Conservation (phyloP, 2,113 vertebrate species). For the Etia nguti region DNA sequence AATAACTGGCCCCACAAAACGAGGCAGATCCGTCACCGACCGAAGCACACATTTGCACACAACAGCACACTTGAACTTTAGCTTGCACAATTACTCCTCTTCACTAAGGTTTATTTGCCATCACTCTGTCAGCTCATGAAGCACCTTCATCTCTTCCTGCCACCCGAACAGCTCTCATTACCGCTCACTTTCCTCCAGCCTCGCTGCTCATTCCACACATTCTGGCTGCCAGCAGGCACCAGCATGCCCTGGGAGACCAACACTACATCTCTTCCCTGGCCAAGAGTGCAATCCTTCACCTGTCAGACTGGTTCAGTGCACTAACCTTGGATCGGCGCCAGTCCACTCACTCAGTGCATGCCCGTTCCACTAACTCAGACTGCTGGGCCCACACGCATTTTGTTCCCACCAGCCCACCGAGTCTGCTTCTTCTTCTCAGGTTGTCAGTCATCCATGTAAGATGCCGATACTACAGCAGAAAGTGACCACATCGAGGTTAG, state of each 20-base stretch:
- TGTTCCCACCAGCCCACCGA: neutral
- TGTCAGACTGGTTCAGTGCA: slow-evolving; percentile 38
- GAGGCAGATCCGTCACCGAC: neutral
- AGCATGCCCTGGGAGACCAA: slow-evolving; percentile 16
- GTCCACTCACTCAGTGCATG: slow-evolving; percentile 19
- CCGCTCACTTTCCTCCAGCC: slow-evolving; percentile 15
- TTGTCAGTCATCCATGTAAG: neutral
- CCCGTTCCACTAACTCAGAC: slow-evolving; percentile 15
- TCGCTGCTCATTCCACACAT: neutral
- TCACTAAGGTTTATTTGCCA: slow-evolving; percentile 9
- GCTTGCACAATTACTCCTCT: slow-evolving; percentile 6
- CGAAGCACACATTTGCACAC: neutral
- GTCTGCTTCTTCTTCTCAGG: neutral
- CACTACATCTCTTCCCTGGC: slow-evolving; percentile 28
- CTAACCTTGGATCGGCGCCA: slow-evolving; percentile 47
- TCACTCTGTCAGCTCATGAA: slow-evolving; percentile 9
- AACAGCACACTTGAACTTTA: neutral
- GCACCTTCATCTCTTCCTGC: slow-evolving; percentile 24
- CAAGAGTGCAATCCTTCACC: slow-evolving; percentile 49
- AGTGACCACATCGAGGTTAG: neutral
- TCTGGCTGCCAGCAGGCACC: slow-evolving; percentile 16
- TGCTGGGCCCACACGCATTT: slow-evolving; percentile 8
- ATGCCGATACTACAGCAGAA: neutral
- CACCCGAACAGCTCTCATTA: slow-evolving; percentile 19
- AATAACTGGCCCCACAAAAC: neutral